Conservation (phyloP, 2,888 invertebrate genomes). For the Drosophila sordidapex region DNA sequence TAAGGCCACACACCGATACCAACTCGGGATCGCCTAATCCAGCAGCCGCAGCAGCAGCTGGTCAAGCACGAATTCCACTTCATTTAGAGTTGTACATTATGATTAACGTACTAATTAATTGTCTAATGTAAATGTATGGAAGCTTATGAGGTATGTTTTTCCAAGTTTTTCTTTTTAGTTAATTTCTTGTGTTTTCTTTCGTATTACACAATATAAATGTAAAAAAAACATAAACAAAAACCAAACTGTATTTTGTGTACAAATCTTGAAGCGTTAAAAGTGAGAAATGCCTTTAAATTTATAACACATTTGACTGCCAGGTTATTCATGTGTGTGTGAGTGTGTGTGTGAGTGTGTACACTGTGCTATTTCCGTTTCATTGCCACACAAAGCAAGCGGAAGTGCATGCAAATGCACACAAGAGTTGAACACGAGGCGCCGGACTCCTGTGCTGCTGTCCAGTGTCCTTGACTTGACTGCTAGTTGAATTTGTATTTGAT, state of each 20-base stretch:
- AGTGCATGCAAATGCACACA: slow-evolving; percentile 48
- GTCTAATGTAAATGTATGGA: slow-evolving; percentile 61
- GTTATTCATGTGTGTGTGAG: slow-evolving; percentile 17
- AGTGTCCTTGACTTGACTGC: slow-evolving; percentile 13
- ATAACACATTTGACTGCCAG: slow-evolving; percentile 11
- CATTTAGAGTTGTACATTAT: slow-evolving; percentile 52
- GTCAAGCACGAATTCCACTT: slow-evolving; percentile 60
- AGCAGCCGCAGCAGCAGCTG: slow-evolving; percentile 29
- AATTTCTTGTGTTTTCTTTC: slow-evolving; percentile 41
- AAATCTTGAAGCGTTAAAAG: slow-evolving; percentile 8
- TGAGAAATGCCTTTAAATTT: slow-evolving; percentile 20
- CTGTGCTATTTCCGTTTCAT: slow-evolving; percentile 50
- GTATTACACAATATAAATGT: slow-evolving; percentile 50
- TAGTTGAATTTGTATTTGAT: slow-evolving; percentile 27
- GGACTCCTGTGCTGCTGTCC: background rate
- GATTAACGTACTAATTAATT: slow-evolving; percentile 55
- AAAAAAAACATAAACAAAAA: slow-evolving; percentile 17
- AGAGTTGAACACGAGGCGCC: slow-evolving; percentile 21
- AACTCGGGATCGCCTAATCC: slow-evolving; percentile 27
- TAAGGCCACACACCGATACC: slow-evolving; percentile 20
- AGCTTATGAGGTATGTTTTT: slow-evolving; percentile 73
- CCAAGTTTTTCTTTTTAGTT: slow-evolving; percentile 51
- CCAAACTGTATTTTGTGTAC: slow-evolving; percentile 13
- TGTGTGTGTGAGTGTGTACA: slow-evolving; percentile 11
- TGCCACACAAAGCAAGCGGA: slow-evolving; percentile 49